Percentiles rank a stretch among this genome's conserved stretches.
Conservation (phyloP, 2,797 vertebrate genomes). For the Vipera ursinii region DNA sequence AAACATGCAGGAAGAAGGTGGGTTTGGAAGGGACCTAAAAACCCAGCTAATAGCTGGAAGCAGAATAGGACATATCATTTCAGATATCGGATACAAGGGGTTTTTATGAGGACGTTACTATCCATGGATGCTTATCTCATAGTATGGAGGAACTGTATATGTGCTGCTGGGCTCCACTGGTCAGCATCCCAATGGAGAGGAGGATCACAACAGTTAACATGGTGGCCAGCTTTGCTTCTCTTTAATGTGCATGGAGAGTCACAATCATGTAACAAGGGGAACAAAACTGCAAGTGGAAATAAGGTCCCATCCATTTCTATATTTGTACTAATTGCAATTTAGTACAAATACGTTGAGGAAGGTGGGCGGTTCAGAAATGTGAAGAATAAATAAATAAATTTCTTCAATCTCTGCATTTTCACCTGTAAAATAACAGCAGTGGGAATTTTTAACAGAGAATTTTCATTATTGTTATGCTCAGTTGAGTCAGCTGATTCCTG, state of each 20-base stretch:
- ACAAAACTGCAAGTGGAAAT: not conserved
- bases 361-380: not conserved
- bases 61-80: not conserved
- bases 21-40: not conserved
- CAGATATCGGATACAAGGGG: not conserved
- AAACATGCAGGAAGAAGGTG: not conserved
- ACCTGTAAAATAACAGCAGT: not conserved
- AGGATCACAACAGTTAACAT: not conserved
- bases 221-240: not conserved
- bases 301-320: not conserved
- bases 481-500: not conserved
- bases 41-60: not conserved
- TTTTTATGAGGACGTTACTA: not conserved
- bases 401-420: not conserved
- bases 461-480: not conserved
- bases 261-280: not conserved
- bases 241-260: not conserved
- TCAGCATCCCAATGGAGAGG: not conserved
- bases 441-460: not conserved
- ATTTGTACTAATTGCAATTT: not conserved
- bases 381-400: not conserved
- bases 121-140: not conserved
- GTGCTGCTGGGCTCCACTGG: not conserved
- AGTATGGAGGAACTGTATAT: not conserved
- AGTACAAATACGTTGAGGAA: not conserved